Base-by-base conservation (phyloP, 1,140 invertebrate species). In the Aethina tumida region DNA sequence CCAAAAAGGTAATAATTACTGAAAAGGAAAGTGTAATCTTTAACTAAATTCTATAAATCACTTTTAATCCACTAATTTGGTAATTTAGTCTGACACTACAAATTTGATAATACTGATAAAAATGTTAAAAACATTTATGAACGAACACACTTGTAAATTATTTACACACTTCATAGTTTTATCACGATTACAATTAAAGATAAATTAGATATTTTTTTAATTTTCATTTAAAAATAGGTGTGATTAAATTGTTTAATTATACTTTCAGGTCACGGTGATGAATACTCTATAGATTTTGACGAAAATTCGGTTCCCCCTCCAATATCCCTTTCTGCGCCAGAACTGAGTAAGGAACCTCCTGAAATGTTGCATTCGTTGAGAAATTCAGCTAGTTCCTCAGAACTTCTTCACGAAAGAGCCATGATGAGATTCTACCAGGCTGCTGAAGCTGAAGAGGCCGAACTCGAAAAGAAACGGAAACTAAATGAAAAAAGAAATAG, bases 401-500 rank as follows among this genome's bases (percentile, higher is more conserved):
- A 87, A 53, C 62, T 87, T 5, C 63, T 89, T 2, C 82, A 85
- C 49, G 83, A 86, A 53, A 69, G 72, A 13, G 79, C 81, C 2
- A 84, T 87, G 78, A 77, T 78, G 7, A 65, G 82, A 14, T 81
- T 87, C 46, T 82, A 83, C 49, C 71, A 80, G 56, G 82, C 79
- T 1, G 71, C 81, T 0, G 75, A 75, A 17, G 66, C 77, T 33
- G 78, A 84, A 58, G 76, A 85, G 62, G 70, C 73, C 12, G 69
- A 74, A 55, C 65, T 67, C 28, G 62, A 60, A 17, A 37, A 16
- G 56, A 56, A 36, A 55, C 38, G 29, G 50, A 39, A 24, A 18
- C 18, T 21, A 10, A 40, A 38, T 20, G 40, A 49, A 14, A 32
- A 29, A 27, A 30, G 39, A 25, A 30, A 10, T 10, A 39, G 17